Conservation (phyloP, 2,888 invertebrate species). For the Eueremaeus valkanovi region DNA sequence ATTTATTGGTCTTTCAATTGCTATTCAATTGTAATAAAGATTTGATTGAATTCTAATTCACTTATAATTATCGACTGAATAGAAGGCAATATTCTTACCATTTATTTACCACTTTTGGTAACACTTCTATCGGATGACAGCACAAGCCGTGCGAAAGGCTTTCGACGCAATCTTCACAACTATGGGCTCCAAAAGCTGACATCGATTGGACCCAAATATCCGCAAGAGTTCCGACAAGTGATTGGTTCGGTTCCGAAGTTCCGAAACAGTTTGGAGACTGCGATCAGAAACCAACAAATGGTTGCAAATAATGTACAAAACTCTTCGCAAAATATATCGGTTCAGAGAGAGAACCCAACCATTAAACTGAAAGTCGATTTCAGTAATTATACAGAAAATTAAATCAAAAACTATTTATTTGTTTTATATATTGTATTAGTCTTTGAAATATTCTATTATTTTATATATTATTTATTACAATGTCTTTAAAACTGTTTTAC, state of each 20-base stretch:
- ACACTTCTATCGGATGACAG: constrained; percentile 72
- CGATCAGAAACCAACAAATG: constrained; percentile 69
- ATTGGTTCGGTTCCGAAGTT: constrained; percentile 79
- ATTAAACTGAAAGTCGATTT: constrained; percentile 93
- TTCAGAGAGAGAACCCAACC: constrained; percentile 53
- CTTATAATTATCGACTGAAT: too few species aligned
- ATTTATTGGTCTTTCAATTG: constrained; percentile 51
- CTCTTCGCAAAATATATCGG: constrained; percentile 31
- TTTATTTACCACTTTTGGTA: constrained; percentile 84
- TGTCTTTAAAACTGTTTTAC: too few species aligned
- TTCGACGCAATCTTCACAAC: constrained; percentile 71
- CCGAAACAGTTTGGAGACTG: constrained; percentile 75
- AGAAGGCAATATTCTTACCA: constrained; percentile 84
- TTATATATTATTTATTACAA: too few species aligned
- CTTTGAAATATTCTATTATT: too few species aligned
- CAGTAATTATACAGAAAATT: constrained; percentile 66
- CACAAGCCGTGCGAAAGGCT: constrained; percentile 56
- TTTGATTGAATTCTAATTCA: constrained; percentile 47
- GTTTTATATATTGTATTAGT: too few species aligned
- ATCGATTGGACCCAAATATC: constrained; percentile 85
- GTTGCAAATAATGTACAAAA: constrained; percentile 51
- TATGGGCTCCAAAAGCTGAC: constrained; percentile 83
- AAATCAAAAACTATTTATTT: background rate
- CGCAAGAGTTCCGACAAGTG: constrained; percentile 85
- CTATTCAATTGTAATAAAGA: constrained; percentile 35